A percentile compares a stretch with the other conserved stretches of the same genome.
phyloP scores from a whole-genome alignment of 2,888 invertebrate species.

The Drosophila maculinotata region DNA sequence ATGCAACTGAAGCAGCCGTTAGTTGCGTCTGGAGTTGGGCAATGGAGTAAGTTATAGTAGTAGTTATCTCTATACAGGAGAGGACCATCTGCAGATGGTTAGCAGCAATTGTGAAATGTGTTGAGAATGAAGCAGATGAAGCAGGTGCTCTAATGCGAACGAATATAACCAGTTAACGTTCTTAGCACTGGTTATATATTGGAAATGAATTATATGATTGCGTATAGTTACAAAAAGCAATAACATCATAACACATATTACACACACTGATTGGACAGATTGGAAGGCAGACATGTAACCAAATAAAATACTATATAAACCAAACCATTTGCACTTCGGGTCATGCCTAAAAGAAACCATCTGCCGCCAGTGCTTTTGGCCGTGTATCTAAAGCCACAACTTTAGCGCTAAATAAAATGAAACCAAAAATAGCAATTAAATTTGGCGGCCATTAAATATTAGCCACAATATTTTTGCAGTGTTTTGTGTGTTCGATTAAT shows the following conservation, averaged over 20 bases:
- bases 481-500: conserved; percentile 21
- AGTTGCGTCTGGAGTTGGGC: conserved; percentile 29
- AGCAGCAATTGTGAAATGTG: conserved; percentile 8
- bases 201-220: conserved; percentile 20
- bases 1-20: conserved; percentile 29
- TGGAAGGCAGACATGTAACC: conserved; percentile 43
- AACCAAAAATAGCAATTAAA: conserved; percentile 62
- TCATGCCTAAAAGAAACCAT: conserved; percentile 85
- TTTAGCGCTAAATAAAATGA: conserved; percentile 82
- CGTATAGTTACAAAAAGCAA: conserved; percentile 28
- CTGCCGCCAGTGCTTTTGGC: conserved; percentile 85
- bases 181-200: conserved; percentile 33
- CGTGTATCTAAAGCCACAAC: conserved; percentile 83
- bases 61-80: background rate
- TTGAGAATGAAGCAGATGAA: conserved; percentile 37
- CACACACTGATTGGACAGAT: conserved; percentile 7
- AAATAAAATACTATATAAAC: conserved; percentile 35
- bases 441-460: conserved; percentile 28
- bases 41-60: conserved; percentile 16
- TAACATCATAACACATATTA: conserved; percentile 27
- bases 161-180: conserved; percentile 42
- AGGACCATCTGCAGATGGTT: conserved; percentile 14
- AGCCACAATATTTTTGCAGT: conserved; percentile 37
- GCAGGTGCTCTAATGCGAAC: conserved; percentile 13
- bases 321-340: conserved; percentile 62